Base-by-base conservation (phyloP, 1,140 invertebrate genomes). In the Calliopsis andreniformis region DNA sequence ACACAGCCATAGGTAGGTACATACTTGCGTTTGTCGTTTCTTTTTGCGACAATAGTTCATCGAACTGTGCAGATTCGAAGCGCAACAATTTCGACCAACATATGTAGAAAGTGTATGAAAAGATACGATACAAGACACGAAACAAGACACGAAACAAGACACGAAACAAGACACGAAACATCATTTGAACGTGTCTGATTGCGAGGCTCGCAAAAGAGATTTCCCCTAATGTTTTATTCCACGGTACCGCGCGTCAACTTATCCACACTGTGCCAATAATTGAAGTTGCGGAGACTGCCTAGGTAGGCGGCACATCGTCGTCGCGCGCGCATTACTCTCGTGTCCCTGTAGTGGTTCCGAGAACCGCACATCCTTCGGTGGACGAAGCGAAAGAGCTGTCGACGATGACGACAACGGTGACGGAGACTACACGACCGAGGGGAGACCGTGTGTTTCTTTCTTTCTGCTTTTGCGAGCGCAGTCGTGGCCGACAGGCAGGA, bases 301-400 rank as follows among this genome's bases (percentile, higher is more conserved):
- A 8, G 23, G 7, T 25, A 7, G 20, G 23, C 14, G n/a, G n/a
- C n/a, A n/a, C 4, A 62, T 53, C 45, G 51, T 83, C 68, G 72
- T 86, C 81, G 70, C 42, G 58, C 28, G 77, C 28, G 77, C 61
- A 58, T 79, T 73, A 73, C 42, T 77, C 78, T 77, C 75, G 83
- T 81, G 87, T 86, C 82, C 83, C 87, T 87, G 79, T 67, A 39
- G 67, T 69, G 32, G 82, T 89, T 90, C 89, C 79, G 61, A 86
- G 89, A 90, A 89, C 63, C 32, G 2, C 68, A 35, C 43, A 45
- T 30, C 63, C 45, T 45, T 28, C 6, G 16, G 10, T 10, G n/a
- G 28, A 61, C 39, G 45, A 55, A 45, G 23, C 43, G 59, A 66
- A n/a, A 32, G 28, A 1, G 3, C 28, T 12, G 66, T 43, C 62